phyloP scores from a whole-genome alignment of 2,888 invertebrate genomes.

The Ferrisia virgata region DNA sequence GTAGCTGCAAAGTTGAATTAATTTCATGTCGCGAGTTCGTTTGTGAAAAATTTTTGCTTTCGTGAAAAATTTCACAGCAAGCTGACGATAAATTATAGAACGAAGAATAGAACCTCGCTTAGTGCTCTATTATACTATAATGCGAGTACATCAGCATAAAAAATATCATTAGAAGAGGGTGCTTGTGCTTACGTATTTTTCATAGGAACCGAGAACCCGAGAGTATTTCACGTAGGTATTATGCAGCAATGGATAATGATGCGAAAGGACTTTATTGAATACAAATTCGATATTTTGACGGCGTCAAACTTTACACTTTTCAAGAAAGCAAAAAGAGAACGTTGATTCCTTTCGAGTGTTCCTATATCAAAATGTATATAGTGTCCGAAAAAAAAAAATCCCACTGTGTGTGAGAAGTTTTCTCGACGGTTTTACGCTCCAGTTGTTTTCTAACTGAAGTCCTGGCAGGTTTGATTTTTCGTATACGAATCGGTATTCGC shows the following conservation, averaged over 20 bases:
- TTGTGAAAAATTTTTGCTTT: not conserved
- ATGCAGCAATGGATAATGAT: not conserved
- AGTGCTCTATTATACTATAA: not conserved
- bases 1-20: not conserved
- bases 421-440: not conserved
- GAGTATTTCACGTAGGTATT: not conserved
- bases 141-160: conserved; percentile 5
- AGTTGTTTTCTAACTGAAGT: not conserved
- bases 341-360: not conserved
- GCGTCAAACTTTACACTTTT: not conserved
- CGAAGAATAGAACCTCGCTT: conserved; percentile 1
- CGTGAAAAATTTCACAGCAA: not conserved
- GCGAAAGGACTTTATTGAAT: not conserved
- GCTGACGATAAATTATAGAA: not conserved
- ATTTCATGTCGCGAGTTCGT: not conserved
- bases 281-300: conserved; percentile 3
- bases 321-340: too few relatives aligned
- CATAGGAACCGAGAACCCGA: not conserved
- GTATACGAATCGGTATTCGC: too few relatives aligned
- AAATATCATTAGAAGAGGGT: not conserved
- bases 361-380: not conserved
- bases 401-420: not conserved
- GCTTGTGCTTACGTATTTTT: not conserved
- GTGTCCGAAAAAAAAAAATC: not conserved
- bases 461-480: not conserved